phyloP scores from a whole-genome alignment of 2,797 vertebrate species.

The Syngnathus rostellatus region DNA sequence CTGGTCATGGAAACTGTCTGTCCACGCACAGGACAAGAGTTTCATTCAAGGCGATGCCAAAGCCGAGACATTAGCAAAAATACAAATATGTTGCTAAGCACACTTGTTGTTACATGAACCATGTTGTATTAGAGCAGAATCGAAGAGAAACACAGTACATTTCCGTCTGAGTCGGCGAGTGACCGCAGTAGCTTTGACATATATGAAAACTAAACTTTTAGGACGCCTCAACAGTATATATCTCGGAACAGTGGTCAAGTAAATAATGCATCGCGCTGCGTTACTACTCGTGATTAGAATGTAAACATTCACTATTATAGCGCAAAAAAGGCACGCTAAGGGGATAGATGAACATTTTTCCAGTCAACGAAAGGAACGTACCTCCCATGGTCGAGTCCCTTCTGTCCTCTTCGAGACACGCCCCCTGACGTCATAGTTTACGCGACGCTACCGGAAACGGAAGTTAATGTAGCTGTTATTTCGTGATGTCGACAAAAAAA shows the following conservation, averaged over 20 bases:
- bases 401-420: constrained; percentile 57
- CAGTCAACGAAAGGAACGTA: constrained; percentile 46
- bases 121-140: too few species aligned
- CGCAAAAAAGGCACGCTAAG: background rate
- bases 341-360: background rate
- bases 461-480: constrained; percentile 22
- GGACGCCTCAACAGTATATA: constrained; percentile 2
- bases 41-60: background rate
- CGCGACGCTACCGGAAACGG: background rate
- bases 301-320: rapidly evolving
- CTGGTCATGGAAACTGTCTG: constrained; percentile 79
- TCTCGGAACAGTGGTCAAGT: constrained; percentile 1
- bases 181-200: background rate
- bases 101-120: background rate
- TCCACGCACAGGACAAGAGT: constrained; percentile 1
- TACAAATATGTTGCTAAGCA: background rate
- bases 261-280: background rate
- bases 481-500: background rate
- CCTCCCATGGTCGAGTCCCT: constrained; percentile 69
- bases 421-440: constrained; percentile 44
- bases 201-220: constrained; percentile 38
- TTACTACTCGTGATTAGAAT: background rate
- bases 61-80: background rate
- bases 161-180: background rate
- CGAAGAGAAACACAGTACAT: background rate